Evolutionary conservation across 2,113 vertebrate species (phyloP).

Genomic region (Sinosuthora webbiana): DNA sequence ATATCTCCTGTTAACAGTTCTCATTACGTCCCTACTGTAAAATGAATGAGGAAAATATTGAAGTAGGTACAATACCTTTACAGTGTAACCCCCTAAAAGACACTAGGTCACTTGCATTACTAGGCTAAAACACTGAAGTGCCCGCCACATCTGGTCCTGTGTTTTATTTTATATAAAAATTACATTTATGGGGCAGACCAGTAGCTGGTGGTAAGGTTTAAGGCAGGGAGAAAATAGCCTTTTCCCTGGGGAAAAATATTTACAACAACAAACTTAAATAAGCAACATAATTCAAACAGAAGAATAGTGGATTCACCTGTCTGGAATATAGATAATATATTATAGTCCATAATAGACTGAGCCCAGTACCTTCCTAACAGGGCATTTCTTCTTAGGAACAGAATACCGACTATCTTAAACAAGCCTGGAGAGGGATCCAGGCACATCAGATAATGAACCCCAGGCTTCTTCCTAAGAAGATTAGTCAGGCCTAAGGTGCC

Average conservation of each 20-base stretch:
- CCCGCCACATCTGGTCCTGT: not conserved
- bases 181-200: not conserved
- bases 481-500: not conserved
- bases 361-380: not conserved
- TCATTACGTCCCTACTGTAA: not conserved
- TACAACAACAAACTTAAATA: not conserved
- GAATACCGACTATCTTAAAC: not conserved
- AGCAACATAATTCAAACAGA: not conserved
- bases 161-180: not conserved
- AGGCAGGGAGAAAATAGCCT: fast-evolving
- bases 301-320: not conserved
- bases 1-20: not conserved
- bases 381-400: not conserved
- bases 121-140: not conserved
- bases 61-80: not conserved
- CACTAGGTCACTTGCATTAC: not conserved
- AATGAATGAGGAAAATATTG: not conserved
- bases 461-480: not conserved
- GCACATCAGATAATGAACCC: not conserved
- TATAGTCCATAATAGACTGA: not conserved
- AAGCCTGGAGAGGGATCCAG: not conserved
- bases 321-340: too few relatives aligned
- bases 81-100: not conserved
- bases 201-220: not conserved
- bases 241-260: not conserved